Percentiles rank a stretch among this genome's conserved stretches.
These are phyloP conservation scores for Cyprinus carpio DNA, from an alignment of 2,113 vertebrate genomes.

Conservation along the genomic window DNA sequence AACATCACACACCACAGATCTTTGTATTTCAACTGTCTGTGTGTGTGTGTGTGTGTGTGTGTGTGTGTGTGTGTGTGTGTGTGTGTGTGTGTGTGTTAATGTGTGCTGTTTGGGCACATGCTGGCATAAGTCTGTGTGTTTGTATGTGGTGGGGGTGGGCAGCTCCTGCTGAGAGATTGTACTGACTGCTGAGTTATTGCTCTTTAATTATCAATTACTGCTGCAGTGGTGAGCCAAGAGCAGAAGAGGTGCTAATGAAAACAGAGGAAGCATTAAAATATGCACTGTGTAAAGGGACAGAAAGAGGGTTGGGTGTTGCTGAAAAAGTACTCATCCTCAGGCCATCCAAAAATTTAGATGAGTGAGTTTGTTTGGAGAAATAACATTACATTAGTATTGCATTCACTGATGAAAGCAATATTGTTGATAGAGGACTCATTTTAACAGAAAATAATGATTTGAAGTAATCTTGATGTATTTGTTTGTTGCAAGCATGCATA, in stretches of 20 bases:
- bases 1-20: background rate
- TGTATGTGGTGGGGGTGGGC: constrained; percentile 57
- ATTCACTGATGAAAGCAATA: background rate
- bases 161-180: constrained; percentile 74
- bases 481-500: no score
- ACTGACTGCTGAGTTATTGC: constrained; percentile 81
- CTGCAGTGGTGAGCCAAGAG: constrained; percentile 59
- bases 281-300: constrained; percentile 52
- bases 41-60: constrained; percentile 26
- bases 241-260: constrained; percentile 78
- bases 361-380: background rate
- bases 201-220: constrained; percentile 83
- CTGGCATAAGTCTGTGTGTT: constrained; percentile 15
- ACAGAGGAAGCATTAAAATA: constrained; percentile 74
- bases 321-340: background rate
- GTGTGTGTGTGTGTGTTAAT: constrained; percentile 9
- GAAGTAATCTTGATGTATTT: background rate
- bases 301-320: background rate
- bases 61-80: constrained; percentile 6
- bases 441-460: background rate
- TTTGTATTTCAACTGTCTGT: background rate
- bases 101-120: background rate
- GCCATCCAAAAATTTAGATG: background rate
- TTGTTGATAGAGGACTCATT: background rate
- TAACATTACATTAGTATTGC: background rate